These are phyloP conservation scores for Limanda limanda DNA, from an alignment of 2,113 vertebrate species.

Conservation along the genomic window DNA sequence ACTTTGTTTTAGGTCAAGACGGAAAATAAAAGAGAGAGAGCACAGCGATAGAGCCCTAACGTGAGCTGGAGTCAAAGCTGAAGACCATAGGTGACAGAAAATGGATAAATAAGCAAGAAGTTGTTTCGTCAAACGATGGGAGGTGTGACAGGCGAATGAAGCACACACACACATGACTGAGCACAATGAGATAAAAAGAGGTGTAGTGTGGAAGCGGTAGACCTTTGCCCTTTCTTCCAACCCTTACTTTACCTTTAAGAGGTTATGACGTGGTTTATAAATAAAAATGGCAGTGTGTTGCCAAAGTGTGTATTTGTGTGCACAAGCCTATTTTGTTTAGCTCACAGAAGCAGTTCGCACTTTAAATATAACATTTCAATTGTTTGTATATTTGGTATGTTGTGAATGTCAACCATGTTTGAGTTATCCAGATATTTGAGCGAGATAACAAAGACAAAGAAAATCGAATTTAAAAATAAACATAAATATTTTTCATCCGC, in stretches of 20 bases:
- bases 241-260: constrained; percentile 54
- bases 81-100: constrained; percentile 18
- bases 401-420: constrained; percentile 63
- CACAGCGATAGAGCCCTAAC: constrained; percentile 2
- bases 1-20: constrained; percentile 20
- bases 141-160: constrained; percentile 33
- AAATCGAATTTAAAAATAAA: constrained; percentile 62
- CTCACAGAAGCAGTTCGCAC: constrained; percentile 45
- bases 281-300: constrained; percentile 68
- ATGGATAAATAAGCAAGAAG: constrained; percentile 24
- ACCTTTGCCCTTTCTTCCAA: constrained; percentile 55
- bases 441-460: constrained; percentile 34
- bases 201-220: constrained; percentile 29
- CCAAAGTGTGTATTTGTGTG: constrained; percentile 37
- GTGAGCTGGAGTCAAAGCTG: constrained; percentile 29
- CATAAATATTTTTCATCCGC: constrained; percentile 39
- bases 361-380: constrained; percentile 57
- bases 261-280: constrained; percentile 59
- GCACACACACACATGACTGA: constrained; percentile 22
- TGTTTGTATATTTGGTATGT: constrained; percentile 40
- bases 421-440: constrained; percentile 64
- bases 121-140: constrained; percentile 43
- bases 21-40: neutral
- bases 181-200: constrained; percentile 52
- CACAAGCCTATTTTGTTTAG: constrained; percentile 16